Evolutionary conservation across 2,797 vertebrate species (phyloP), one percentile per base, ranked within the genome.

Genomic region (Enoplosus armatus): DNA sequence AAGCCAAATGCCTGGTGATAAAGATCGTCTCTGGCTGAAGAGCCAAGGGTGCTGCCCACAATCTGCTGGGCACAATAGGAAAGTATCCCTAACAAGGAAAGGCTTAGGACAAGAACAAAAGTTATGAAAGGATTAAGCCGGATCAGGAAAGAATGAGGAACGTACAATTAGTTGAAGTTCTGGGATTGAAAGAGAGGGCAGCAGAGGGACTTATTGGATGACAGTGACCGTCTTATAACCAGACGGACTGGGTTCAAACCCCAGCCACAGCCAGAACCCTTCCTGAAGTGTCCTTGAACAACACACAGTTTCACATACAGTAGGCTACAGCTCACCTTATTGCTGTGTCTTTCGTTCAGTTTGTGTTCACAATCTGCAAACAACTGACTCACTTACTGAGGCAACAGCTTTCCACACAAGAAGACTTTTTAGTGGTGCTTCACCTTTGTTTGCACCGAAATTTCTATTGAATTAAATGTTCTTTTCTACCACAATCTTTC

Each of bases 81-180:
- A 53, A 77, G 54, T 54, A 41, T 65, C 35, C 43, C 31, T 22
- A 58, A 64, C 22, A 61, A 74, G n/a, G 41, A 58, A 61, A 12
- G 63, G 37, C 22, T 75, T 33, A 77, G 53, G 24, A 60, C 22
- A 29, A 24, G 55, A 54, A 50, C 20, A 37, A 73, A 54, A 53
- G 43, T 31, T 45, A 55, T 11, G 24, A 76, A 59, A 73, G 65
- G 80, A 58, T 84, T 85, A 77, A 56, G 24, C 48, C 10, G 43
- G 68, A 68, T 79, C 71, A 75, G 54, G 60, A 67, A 60, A 45
- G 31, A 65, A 51, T 53, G 35, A 16, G n/a, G 2, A 26, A 27
- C 3, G 1, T 41, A 47, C 41, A 58, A 41, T 58, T 48, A 50
- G 24, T 12, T 45, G 11, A 54, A 69, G 55, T 43, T 55, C 20